Evolutionary conservation across 1,140 invertebrate genomes (phyloP).

Genomic region (Octopus sinensis): DNA sequence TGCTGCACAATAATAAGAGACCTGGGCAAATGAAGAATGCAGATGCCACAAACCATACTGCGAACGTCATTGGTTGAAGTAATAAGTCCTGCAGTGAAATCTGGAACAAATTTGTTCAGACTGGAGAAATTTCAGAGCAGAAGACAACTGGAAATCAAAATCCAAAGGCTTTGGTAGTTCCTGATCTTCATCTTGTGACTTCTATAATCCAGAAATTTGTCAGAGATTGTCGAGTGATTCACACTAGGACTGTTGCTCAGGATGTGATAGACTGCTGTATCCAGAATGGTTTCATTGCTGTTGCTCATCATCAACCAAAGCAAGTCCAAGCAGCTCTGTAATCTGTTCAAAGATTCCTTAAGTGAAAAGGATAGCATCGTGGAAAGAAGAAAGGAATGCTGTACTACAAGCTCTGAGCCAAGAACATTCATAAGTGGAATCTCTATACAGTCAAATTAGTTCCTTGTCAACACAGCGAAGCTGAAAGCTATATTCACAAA

Average conservation of each 20-base stretch:
- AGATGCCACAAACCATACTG: not conserved
- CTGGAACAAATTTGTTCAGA: not conserved
- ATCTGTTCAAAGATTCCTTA: constrained; percentile 3
- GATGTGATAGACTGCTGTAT: constrained; percentile 1
- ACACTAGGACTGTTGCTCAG: not conserved
- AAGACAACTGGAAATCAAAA: not conserved
- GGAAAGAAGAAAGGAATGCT: not conserved
- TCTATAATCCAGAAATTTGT: not conserved
- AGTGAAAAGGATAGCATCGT: not conserved
- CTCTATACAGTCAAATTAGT: not conserved
- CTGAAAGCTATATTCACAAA: not conserved
- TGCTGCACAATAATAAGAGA: not conserved
- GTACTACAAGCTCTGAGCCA: not conserved
- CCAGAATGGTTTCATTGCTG: not conserved
- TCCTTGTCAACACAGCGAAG: not conserved
- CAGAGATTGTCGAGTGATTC: not conserved
- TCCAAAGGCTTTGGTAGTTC: not conserved
- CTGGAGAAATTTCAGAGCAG: not conserved
- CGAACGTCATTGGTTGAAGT: not conserved
- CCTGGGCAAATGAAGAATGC: not conserved
- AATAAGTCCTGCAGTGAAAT: not conserved
- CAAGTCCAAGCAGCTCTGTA: not conserved
- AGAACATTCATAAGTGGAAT: not conserved
- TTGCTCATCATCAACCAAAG: not conserved
- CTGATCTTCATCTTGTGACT: not conserved